Percentiles rank a stretch among this genome's conserved stretches.
Evolutionary conservation across 2,113 vertebrate genomes (phyloP).

Genomic region (Alouatta palliata): DNA sequence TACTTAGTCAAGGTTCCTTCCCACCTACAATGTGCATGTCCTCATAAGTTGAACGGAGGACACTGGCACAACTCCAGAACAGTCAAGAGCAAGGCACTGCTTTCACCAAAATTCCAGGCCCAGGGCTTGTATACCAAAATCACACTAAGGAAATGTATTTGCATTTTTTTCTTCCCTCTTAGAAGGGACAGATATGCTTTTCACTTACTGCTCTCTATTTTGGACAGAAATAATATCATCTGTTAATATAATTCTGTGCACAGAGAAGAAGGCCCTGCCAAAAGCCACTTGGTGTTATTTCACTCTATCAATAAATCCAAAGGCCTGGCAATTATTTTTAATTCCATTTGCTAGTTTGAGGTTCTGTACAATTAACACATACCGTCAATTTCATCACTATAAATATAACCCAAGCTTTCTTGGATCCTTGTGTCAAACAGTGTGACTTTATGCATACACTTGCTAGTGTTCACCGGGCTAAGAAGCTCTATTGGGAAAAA

Average conservation of each 20-base stretch:
- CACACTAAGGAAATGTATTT: neutral
- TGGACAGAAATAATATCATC: slow-evolving; percentile 44
- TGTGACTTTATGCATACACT: neutral
- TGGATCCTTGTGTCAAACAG: neutral
- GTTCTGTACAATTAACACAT: slow-evolving; percentile 53
- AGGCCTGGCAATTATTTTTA: slow-evolving; percentile 59
- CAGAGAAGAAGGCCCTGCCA: slow-evolving; percentile 49
- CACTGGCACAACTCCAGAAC: neutral
- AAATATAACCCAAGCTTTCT: slow-evolving; percentile 46
- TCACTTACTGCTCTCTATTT: neutral
- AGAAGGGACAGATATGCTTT: neutral
- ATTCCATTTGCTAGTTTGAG: slow-evolving; percentile 61
- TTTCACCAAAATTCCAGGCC: neutral
- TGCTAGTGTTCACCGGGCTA: neutral
- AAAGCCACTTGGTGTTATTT: slow-evolving; percentile 49
- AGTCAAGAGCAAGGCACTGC: neutral
- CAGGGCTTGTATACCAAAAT: neutral
- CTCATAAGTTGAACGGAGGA: neutral
- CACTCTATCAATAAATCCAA: slow-evolving; percentile 55
- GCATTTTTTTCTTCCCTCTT: neutral
- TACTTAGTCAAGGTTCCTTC: neutral
- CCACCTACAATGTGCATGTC: fast-evolving
- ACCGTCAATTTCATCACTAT: slow-evolving; percentile 56
- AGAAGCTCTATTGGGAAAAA: neutral
- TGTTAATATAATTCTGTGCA: slow-evolving; percentile 64